Base-by-base conservation (phyloP, 2,797 vertebrate species). In the Pseudopleuronectes americanus region DNA sequence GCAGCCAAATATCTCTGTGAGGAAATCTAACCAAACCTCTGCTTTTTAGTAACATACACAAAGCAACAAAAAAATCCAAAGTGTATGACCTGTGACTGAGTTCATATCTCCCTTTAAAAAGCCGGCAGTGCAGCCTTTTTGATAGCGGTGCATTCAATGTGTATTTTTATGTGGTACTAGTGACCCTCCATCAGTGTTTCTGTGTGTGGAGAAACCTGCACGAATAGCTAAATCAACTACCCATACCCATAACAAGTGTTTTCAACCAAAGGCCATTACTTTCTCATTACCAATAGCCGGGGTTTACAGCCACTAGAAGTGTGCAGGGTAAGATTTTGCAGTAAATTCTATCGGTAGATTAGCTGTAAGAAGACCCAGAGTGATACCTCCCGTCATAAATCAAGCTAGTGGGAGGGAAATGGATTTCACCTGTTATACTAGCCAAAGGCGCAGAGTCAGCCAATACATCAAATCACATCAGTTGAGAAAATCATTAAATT, bases 401-500 rank as follows among this genome's bases (percentile, higher is more conserved):
- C 87, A 89, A 81, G 68, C 77, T 69, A 66, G 85, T 87, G 86
- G 81, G 90, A 91, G 84, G 88, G 81, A 89, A 90, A 89, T 92
- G 85, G 84, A 81, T 90, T 91, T 90, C 89, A 89, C 85, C 84
- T 90, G 87, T 90, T 90, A 84, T 86, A 86, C 87, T 85, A 86
- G 83, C 89, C 84, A 90, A 90, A 92, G 90, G 84, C 83, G 79
- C 84, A 63, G 86, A 89, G 83, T 92, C 90, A 90, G 84, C 85
- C 90, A 73, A 91, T 90, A 90, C 77, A 89, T 90, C 87, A 90
- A 91, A 90, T 89, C 87, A 79, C 85, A 89, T 84, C 85, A 79
- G 83, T 85, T 86, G 87, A 87, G 81, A 89, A 90, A 92, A 92
- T 90, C 87, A 90, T 90, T 90, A 90, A 89, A 90, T 88, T 87